Percentiles rank a stretch among this genome's conserved stretches.
These are phyloP conservation scores for Pyrrhosoma nymphula DNA, from an alignment of 2,888 invertebrate species.

Conservation along the genomic window DNA sequence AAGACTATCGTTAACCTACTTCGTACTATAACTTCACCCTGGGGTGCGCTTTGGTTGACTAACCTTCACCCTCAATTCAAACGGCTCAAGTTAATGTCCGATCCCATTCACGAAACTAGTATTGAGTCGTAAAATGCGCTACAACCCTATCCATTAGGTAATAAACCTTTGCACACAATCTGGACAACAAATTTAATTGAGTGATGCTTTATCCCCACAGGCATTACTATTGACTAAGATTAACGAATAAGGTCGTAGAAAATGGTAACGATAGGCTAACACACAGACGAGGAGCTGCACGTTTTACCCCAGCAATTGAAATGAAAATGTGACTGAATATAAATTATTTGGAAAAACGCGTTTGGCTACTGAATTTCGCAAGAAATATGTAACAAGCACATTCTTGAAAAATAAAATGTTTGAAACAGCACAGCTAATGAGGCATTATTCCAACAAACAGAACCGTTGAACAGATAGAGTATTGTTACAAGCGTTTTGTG, in stretches of 20 bases:
- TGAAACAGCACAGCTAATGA: too few species aligned
- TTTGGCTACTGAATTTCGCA: too few species aligned
- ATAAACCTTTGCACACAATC: neutral
- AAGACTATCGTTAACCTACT: neutral
- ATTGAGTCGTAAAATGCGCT: neutral
- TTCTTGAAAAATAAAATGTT: too few species aligned
- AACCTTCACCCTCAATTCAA: neutral
- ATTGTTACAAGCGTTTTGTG: too few species aligned
- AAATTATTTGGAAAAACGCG: too few species aligned
- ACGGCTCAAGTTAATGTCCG: neutral
- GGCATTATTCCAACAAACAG: too few species aligned
- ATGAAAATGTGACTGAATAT: too few species aligned
- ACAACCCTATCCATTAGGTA: neutral
- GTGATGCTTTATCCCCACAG: neutral
- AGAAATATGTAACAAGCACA: too few species aligned
- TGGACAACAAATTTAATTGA: neutral
- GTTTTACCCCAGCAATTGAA: too few species aligned
- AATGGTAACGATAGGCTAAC: neutral
- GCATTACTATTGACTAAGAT: neutral
- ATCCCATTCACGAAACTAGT: neutral
- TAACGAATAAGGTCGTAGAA: neutral
- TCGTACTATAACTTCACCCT: neutral
- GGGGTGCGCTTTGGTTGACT: neutral
- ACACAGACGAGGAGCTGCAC: too few species aligned
- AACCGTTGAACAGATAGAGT: too few species aligned